phyloP scores from a whole-genome alignment of 2,113 vertebrate genomes.

The Oxyura jamaicensis region DNA sequence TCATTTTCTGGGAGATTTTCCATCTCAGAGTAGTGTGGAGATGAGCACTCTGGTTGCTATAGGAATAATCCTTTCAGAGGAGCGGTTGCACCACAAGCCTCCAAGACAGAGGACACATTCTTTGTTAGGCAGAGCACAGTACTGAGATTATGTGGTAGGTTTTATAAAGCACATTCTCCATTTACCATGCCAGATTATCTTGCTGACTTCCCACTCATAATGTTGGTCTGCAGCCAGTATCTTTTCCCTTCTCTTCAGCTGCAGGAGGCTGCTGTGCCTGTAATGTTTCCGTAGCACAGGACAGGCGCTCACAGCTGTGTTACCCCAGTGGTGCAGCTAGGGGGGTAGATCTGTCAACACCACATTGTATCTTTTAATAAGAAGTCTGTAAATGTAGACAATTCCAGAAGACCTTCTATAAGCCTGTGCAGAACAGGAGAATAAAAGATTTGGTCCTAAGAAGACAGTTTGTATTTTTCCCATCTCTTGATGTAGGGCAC shows the following conservation, averaged over 20 bases:
- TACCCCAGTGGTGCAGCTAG: background rate
- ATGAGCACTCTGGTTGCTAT: background rate
- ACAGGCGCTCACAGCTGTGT: background rate
- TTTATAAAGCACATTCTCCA: background rate
- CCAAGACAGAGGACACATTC: background rate
- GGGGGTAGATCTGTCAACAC: background rate
- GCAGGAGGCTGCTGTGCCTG: background rate
- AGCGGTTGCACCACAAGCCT: background rate
- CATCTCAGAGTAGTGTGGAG: background rate
- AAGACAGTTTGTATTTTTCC: background rate
- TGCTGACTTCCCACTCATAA: background rate
- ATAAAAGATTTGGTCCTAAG: background rate
- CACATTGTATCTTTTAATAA: background rate
- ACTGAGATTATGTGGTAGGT: accelerated
- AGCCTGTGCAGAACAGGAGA: background rate
- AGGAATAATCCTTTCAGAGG: background rate
- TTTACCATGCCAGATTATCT: background rate
- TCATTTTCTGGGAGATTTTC: background rate
- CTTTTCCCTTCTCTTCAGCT: background rate
- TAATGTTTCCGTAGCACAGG: background rate
- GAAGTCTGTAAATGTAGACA: background rate
- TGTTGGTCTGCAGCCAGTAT: accelerated
- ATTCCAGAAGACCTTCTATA: background rate
- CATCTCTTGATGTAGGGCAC: background rate
- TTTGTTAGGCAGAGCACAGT: background rate